Conservation (phyloP, 1,140 invertebrate species). For the Eufriesea mexicana region DNA sequence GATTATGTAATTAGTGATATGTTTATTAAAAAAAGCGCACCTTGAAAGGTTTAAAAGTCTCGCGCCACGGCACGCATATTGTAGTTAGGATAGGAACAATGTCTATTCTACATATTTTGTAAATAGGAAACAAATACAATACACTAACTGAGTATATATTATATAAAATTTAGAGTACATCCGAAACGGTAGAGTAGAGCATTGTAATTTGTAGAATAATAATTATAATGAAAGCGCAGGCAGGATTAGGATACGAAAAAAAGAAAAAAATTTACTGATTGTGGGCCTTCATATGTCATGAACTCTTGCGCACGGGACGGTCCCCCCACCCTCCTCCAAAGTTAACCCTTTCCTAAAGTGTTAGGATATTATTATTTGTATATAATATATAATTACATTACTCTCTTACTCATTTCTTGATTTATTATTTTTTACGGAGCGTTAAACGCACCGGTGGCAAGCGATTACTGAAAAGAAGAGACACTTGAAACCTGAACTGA, state of each 20-base stretch:
- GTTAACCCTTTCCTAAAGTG: slow-evolving; percentile 74
- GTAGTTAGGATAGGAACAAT: slow-evolving; percentile 78
- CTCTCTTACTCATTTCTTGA: slow-evolving; percentile 71
- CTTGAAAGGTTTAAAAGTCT: slow-evolving; percentile 72
- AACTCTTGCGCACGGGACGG: slow-evolving; percentile 74
- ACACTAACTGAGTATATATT: slow-evolving; percentile 70
- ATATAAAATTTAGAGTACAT: slow-evolving; percentile 58
- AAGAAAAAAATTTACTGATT: slow-evolving; percentile 60
- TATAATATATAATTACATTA: slow-evolving; percentile 73
- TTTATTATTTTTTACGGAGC: slow-evolving; percentile 74
- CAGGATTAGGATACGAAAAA: slow-evolving; percentile 71
- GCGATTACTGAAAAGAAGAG: slow-evolving; percentile 65
- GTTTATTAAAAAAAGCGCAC: slow-evolving; percentile 71
- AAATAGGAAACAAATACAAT: slow-evolving; percentile 74
- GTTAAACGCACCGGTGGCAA: slow-evolving; percentile 70
- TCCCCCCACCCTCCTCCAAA: slow-evolving; percentile 72
- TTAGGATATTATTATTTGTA: slow-evolving; percentile 77
- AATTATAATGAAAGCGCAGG: slow-evolving; percentile 60
- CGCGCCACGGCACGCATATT: slow-evolving; percentile 78
- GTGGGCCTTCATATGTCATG: slow-evolving; percentile 73
- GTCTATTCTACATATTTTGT: slow-evolving; percentile 79
- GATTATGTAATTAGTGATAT: slow-evolving; percentile 75
- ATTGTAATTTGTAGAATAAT: slow-evolving; percentile 70
- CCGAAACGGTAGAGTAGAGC: slow-evolving; percentile 59
- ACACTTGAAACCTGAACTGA: slow-evolving; percentile 74